Conservation (phyloP, 2,888 invertebrate genomes). For the Meiosimyza platycephala region DNA sequence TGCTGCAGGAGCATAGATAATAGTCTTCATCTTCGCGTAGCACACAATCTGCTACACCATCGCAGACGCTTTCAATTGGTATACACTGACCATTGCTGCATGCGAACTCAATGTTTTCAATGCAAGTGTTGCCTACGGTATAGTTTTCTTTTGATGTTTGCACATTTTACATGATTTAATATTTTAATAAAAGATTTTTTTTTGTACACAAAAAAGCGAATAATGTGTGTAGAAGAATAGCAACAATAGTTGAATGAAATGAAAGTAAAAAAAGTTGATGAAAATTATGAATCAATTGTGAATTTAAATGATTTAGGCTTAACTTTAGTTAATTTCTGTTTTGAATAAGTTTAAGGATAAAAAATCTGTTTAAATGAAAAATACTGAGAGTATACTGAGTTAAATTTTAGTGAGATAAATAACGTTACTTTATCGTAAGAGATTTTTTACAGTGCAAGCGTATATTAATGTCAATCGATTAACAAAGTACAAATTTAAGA, state of each 20-base stretch:
- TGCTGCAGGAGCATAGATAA: slow-evolving; percentile 59
- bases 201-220: slow-evolving; percentile 13
- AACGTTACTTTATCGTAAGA: too few relatives aligned
- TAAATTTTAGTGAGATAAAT: too few relatives aligned
- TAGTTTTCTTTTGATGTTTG: slow-evolving; percentile 14
- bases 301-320: too few relatives aligned
- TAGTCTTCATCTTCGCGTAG: slow-evolving; percentile 79
- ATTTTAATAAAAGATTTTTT: background rate
- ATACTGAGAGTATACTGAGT: too few relatives aligned
- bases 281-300: slow-evolving; percentile 1
- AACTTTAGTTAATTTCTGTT: too few relatives aligned
- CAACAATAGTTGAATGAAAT: background rate
- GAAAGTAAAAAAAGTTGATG: slow-evolving; percentile 2
- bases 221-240: background rate
- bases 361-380: too few relatives aligned
- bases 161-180: slow-evolving; percentile 12
- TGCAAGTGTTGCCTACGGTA: slow-evolving; percentile 47
- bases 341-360: too few relatives aligned
- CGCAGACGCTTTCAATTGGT: slow-evolving; percentile 82
- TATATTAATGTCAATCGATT: too few relatives aligned
- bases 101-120: slow-evolving; percentile 70
- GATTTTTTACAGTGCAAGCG: too few relatives aligned
- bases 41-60: slow-evolving; percentile 82
- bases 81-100: slow-evolving; percentile 76
- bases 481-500: too few relatives aligned